Base-by-base conservation (phyloP, 1,140 invertebrate genomes). In the Drosophila chauvacae region DNA sequence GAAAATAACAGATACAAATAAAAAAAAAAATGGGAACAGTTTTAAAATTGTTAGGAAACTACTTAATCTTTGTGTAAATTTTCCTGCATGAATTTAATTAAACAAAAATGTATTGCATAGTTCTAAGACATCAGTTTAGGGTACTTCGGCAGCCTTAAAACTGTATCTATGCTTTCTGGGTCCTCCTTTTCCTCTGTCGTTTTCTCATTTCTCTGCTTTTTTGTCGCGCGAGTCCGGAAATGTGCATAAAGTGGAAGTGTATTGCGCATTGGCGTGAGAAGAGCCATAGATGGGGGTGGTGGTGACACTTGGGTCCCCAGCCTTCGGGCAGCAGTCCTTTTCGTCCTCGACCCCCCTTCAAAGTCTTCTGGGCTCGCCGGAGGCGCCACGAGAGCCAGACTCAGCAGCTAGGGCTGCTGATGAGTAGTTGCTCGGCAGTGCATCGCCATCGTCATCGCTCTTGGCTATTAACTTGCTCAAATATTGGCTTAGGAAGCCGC, bases 171-270 rank as follows among this genome's bases (percentile, higher is more conserved):
- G 6, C 30, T 16, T 60, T 13, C 10, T 33, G 28, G 35, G 39
- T 47, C 11, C 11, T 72, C 42, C 35, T 18, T 4, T 33, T 23
- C 11, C 26, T 35, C 18, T 28, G 14, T 14, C 14, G 16, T 44
- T 18, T 37, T 18, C 20, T 33, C 0, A 39, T n/a, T 66, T 45
- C 14, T 7, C 37, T n/a, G 53, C 14, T 74, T 76, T 75, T 64
- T 51, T 64, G 75, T 45, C 71, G 55, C 60, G 83, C 51, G 57
- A 68, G 77, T 79, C 47, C 84, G 80, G 80, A 87, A 87, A 86
- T 86, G 84, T 90, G 85, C 86, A 88, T 79, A 87, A 87, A 87
- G 83, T 82, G 83, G 86, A 88, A 88, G 80, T 88, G 84, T 84
- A 88, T 87, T 74, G 81, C 74, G 72, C 80, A 80, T 83, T 65